phyloP scores from a whole-genome alignment of 2,888 invertebrate species.

The Pimpla rufipes region DNA sequence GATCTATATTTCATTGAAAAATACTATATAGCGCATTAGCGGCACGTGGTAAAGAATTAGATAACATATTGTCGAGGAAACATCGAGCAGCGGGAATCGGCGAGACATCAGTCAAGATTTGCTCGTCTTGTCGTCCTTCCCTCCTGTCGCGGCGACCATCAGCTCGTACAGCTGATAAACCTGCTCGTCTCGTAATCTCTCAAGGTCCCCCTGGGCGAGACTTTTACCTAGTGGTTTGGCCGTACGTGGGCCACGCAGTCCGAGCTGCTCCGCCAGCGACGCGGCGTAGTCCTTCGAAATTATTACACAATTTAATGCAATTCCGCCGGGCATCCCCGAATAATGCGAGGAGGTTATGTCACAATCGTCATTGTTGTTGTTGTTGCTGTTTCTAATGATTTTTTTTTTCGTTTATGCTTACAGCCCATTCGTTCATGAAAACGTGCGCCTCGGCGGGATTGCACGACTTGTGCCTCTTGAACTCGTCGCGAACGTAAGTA shows the following conservation, averaged over 20 bases:
- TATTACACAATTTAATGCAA: conserved; percentile 49
- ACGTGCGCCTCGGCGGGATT: conserved; percentile 89
- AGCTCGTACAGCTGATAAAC: conserved; percentile 94
- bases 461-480: conserved; percentile 93
- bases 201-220: conserved; percentile 88
- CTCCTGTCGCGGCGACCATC: conserved; percentile 89
- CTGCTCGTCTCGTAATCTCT: conserved; percentile 93
- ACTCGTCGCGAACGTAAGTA: conserved; percentile 93
- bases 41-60: not conserved
- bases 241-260: conserved; percentile 88
- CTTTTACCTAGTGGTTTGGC: conserved; percentile 88
- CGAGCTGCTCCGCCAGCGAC: conserved; percentile 91
- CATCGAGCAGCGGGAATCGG: not conserved
- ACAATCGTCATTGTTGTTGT: conserved; percentile 17
- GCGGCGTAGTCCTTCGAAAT: conserved; percentile 91
- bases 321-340: not conserved
- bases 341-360: conserved; percentile 35
- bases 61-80: conserved; percentile 11
- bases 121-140: conserved; percentile 77
- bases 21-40: not conserved
- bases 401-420: conserved; percentile 83
- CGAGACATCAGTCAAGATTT: not conserved
- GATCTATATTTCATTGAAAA: conserved; percentile 14
- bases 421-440: conserved; percentile 96
- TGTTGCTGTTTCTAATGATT: not conserved